Evolutionary conservation across 2,113 vertebrate species (phyloP).

Genomic region (Empidonax traillii): DNA sequence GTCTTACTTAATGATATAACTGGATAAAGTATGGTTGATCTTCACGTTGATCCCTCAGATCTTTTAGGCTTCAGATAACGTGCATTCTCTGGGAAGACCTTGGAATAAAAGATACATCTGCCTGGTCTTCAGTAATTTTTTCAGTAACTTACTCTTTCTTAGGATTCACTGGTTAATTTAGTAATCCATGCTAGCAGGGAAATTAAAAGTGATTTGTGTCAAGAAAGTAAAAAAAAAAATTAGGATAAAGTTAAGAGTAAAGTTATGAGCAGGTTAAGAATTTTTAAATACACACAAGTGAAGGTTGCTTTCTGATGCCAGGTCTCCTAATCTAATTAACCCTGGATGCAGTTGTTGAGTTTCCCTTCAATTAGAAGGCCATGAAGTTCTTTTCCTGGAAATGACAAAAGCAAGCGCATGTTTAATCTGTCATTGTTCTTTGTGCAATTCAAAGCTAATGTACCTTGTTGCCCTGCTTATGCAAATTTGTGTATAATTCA

Average conservation of each 20-base stretch:
- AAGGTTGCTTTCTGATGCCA: not conserved
- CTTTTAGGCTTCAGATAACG: not conserved
- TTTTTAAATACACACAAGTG: not conserved
- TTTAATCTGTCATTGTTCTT: not conserved
- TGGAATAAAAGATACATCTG: not conserved
- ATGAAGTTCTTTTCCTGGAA: not conserved
- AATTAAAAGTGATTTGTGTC: not conserved
- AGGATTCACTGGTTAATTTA: not conserved
- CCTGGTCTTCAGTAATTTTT: not conserved
- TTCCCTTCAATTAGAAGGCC: not conserved
- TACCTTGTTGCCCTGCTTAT: not conserved
- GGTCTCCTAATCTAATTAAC: not conserved
- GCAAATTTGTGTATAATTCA: not conserved
- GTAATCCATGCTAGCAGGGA: not conserved
- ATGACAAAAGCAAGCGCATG: not conserved
- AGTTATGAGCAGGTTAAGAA: not conserved
- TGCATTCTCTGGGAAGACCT: not conserved
- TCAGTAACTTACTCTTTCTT: not conserved
- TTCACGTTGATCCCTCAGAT: not conserved
- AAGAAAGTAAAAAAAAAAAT: not conserved
- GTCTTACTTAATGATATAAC: not conserved
- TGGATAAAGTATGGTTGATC: not conserved
- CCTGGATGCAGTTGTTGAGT: not conserved
- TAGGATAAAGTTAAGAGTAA: not conserved
- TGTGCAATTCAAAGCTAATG: not conserved